A percentile compares a stretch with the other conserved stretches of the same genome.
phyloP scores from a whole-genome alignment of 2,888 invertebrate genomes.

The Pammene aurita region DNA sequence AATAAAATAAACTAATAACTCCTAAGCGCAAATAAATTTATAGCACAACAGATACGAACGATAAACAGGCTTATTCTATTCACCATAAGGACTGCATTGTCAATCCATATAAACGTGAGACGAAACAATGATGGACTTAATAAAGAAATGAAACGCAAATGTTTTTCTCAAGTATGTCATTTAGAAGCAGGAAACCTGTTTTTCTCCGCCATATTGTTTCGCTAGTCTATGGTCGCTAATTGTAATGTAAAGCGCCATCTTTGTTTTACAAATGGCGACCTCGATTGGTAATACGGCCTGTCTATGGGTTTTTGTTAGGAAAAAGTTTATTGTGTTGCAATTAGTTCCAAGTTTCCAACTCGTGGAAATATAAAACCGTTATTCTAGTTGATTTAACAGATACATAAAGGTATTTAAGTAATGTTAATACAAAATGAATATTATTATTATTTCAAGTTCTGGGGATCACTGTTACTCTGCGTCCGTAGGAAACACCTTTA shows the following conservation, averaged over 20 bases:
- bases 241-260: constrained; percentile 78
- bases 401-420: too few species aligned
- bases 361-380: too few species aligned
- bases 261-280: constrained; percentile 75
- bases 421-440: too few species aligned
- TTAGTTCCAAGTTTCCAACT: constrained; percentile 3
- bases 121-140: constrained; percentile 12
- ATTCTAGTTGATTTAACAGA: too few species aligned
- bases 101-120: constrained; percentile 9
- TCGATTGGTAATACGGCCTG: constrained; percentile 61
- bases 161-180: constrained; percentile 55
- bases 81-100: not conserved
- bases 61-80: not conserved
- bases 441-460: too few species aligned
- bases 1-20: not conserved
- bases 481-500: too few species aligned
- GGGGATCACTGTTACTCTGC: too few species aligned
- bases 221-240: constrained; percentile 71
- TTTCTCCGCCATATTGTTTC: constrained; percentile 74
- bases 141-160: constrained; percentile 28
- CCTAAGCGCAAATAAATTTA: not conserved
- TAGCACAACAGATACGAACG: not conserved
- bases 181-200: constrained; percentile 74
- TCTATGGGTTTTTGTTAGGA: constrained; percentile 39
- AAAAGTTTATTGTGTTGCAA: constrained; percentile 36